These are phyloP conservation scores for Drosophila setosimentum DNA, from an alignment of 2,888 invertebrate species.

Conservation along the genomic window DNA sequence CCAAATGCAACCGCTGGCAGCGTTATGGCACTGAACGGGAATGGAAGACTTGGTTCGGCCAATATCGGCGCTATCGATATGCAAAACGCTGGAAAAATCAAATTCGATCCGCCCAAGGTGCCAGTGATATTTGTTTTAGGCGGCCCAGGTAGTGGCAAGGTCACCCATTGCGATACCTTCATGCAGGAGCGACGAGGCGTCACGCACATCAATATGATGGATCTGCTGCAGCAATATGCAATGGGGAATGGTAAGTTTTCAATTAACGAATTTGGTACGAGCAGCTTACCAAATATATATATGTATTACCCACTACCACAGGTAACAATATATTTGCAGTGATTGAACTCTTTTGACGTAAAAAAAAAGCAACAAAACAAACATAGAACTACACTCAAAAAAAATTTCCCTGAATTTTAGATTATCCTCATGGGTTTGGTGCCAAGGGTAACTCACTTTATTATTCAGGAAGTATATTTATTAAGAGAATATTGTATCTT, in stretches of 20 bases:
- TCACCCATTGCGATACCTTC: slow-evolving; percentile 97
- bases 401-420: background rate
- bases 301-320: background rate
- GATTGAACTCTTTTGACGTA: background rate
- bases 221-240: slow-evolving; percentile 94
- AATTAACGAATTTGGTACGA: background rate
- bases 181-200: slow-evolving; percentile 94
- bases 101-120: slow-evolving; percentile 93
- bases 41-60: slow-evolving; percentile 85
- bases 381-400: background rate
- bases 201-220: slow-evolving; percentile 96
- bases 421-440: background rate
- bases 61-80: slow-evolving; percentile 89
- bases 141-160: slow-evolving; percentile 98
- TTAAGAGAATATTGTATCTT: background rate
- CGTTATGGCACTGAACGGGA: slow-evolving; percentile 56
- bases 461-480: background rate
- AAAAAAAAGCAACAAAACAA: background rate
- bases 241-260: slow-evolving; percentile 91
- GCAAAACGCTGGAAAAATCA: slow-evolving; percentile 92
- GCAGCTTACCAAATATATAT: background rate
- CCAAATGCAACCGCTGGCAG: slow-evolving; percentile 65
- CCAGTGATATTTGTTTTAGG: slow-evolving; percentile 96
- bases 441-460: background rate
- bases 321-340: background rate